A percentile compares a stretch with the other conserved stretches of the same genome.
phyloP scores from a whole-genome alignment of 2,888 invertebrate genomes.

The Sclerodermus sp. region DNA sequence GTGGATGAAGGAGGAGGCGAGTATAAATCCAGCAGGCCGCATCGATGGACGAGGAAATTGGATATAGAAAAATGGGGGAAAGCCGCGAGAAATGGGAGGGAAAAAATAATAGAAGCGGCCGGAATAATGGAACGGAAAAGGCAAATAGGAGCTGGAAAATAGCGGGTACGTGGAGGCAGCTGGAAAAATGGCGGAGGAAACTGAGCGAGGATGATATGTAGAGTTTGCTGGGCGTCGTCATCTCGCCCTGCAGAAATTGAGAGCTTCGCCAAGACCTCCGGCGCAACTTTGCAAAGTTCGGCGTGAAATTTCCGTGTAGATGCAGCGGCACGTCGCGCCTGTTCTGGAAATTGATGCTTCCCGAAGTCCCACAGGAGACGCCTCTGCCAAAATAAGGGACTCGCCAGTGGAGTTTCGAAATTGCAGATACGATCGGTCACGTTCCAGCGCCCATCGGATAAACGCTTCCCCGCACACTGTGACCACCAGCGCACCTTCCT shows the following conservation, averaged over 20 bases:
- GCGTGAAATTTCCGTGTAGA: slow-evolving; percentile 30
- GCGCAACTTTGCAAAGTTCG: slow-evolving; percentile 33
- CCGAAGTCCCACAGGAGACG: slow-evolving; percentile 21
- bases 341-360: slow-evolving; percentile 42
- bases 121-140: slow-evolving; percentile 11
- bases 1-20: too few species aligned
- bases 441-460: slow-evolving; percentile 22
- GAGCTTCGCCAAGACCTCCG: slow-evolving; percentile 30
- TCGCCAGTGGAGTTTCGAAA: slow-evolving; percentile 29
- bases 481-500: slow-evolving; percentile 3
- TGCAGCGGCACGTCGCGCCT: slow-evolving; percentile 35
- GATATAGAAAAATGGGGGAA: too few species aligned
- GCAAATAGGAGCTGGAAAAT: slow-evolving; percentile 1
- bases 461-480: slow-evolving; percentile 6
- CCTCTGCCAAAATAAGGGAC: slow-evolving; percentile 31
- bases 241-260: slow-evolving; percentile 32
- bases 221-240: slow-evolving; percentile 9
- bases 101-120: too few species aligned
- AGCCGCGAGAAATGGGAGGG: too few species aligned
- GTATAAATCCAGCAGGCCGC: too few species aligned
- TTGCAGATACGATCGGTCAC: slow-evolving; percentile 26
- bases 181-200: not conserved
- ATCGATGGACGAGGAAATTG: too few species aligned
- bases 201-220: slow-evolving; percentile 11
- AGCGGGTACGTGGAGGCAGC: not conserved